phyloP scores from a whole-genome alignment of 2,797 vertebrate species.

The Numenius phaeopus region DNA sequence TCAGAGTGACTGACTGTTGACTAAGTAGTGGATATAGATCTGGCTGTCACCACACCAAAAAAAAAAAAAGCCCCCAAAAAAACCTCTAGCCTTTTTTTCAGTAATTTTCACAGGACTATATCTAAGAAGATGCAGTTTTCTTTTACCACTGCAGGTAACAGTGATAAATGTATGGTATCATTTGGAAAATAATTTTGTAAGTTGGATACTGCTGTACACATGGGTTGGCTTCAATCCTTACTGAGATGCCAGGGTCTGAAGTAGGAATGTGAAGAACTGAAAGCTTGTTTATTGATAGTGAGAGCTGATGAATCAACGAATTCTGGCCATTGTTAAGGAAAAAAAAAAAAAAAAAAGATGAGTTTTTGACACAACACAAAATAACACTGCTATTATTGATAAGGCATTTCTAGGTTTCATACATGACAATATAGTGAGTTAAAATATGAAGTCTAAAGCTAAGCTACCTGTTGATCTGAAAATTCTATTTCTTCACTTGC shows the following conservation, averaged over 20 bases:
- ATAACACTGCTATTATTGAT: background rate
- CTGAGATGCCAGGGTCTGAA: background rate
- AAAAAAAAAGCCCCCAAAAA: background rate
- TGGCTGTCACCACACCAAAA: background rate
- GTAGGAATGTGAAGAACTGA: background rate
- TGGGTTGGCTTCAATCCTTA: background rate
- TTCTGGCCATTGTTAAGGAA: background rate
- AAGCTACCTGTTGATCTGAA: background rate
- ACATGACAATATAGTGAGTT: background rate
- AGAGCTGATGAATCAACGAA: background rate
- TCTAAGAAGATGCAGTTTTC: background rate
- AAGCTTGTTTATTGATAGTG: background rate
- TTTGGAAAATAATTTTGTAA: background rate
- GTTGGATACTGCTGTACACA: background rate
- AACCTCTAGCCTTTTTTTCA: rapidly evolving
- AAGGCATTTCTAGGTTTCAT: background rate
- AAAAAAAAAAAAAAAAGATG: background rate
- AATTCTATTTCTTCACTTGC: background rate
- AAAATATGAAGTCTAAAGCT: background rate
- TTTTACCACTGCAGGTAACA: background rate
- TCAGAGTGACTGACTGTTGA: background rate
- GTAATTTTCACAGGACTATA: background rate
- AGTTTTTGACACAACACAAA: background rate
- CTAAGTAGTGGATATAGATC: background rate
- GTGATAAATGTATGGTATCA: background rate